Conservation (phyloP, 2,797 vertebrate genomes). For the Kryptolebias ocellatus region DNA sequence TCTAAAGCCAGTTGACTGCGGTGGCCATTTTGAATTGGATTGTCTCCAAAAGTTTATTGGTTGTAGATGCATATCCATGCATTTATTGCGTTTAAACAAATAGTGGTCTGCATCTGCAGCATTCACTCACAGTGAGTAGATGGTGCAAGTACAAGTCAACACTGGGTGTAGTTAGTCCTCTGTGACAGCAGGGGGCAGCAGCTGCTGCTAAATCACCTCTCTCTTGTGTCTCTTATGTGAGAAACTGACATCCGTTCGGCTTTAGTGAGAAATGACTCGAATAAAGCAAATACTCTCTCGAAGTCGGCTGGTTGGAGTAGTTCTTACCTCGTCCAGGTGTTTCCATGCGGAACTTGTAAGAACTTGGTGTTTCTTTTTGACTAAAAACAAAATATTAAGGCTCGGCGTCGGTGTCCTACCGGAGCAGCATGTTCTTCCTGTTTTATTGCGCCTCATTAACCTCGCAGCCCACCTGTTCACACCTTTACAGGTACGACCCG, state of each 20-base stretch:
- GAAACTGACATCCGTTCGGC: too few species aligned
- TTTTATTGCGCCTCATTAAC: background rate
- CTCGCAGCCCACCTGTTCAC: background rate
- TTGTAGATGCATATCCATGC: too few species aligned
- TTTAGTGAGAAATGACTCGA: constrained; percentile 23
- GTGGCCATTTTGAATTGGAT: too few species aligned
- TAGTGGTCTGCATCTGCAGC: background rate
- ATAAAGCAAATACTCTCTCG: background rate
- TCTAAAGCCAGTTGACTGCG: too few species aligned
- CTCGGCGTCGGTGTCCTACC: too few species aligned
- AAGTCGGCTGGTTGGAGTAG: constrained; percentile 1
- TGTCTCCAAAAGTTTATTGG: too few species aligned
- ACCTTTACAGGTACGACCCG: constrained; percentile 37
- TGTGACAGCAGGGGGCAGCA: constrained; percentile 59
- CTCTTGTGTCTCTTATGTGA: background rate
- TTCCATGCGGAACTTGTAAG: constrained; percentile 63
- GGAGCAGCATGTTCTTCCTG: too few species aligned
- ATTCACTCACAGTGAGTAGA: background rate
- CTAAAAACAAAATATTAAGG: too few species aligned
- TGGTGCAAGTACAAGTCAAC: background rate
- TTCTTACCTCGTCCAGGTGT: constrained; percentile 35
- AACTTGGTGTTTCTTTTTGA: background rate
- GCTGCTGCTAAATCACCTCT: too few species aligned
- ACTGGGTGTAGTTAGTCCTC: constrained; percentile 24
- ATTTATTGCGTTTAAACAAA: background rate